A percentile compares a stretch with the other conserved stretches of the same genome.
phyloP scores from a whole-genome alignment of 2,888 invertebrate species.

The Macrosoma leucophasiata region DNA sequence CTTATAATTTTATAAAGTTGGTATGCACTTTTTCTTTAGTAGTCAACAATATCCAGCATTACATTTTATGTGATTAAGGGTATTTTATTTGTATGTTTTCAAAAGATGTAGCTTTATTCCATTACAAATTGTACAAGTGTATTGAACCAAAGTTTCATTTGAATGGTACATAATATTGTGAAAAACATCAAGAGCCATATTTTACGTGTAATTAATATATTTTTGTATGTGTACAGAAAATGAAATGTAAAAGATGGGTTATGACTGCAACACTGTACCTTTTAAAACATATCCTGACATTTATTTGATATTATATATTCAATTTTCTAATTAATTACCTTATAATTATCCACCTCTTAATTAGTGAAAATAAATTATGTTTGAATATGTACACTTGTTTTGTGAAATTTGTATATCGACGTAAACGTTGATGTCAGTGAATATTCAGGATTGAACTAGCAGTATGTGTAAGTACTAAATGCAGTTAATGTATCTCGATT shows the following conservation, averaged over 20 bases:
- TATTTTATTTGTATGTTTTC: too few species aligned
- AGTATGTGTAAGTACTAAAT: too few species aligned
- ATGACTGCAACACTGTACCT: slow-evolving; percentile 36
- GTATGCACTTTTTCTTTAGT: too few species aligned
- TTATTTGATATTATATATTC: slow-evolving; percentile 13
- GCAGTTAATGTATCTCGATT: too few species aligned
- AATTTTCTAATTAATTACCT: slow-evolving; percentile 14
- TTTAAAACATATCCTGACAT: slow-evolving; percentile 34
- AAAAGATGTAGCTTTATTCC: too few species aligned
- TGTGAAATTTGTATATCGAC: too few species aligned
- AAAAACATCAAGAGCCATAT: slow-evolving; percentile 45
- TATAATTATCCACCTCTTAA: slow-evolving; percentile 17
- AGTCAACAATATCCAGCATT: too few species aligned
- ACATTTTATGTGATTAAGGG: too few species aligned
- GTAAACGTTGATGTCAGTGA: too few species aligned
- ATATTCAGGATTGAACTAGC: too few species aligned
- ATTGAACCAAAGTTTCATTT: slow-evolving; percentile 40
- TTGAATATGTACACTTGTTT: too few species aligned
- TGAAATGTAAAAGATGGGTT: slow-evolving; percentile 41
- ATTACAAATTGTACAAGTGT: slow-evolving; percentile 12
- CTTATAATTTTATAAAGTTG: not conserved
- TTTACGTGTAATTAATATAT: slow-evolving; percentile 58
- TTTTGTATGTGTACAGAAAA: slow-evolving; percentile 64
- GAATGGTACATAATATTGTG: slow-evolving; percentile 35
- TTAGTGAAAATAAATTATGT: too few species aligned